Conservation (phyloP, 2,113 vertebrate species). For the Heptranchias perlo region DNA sequence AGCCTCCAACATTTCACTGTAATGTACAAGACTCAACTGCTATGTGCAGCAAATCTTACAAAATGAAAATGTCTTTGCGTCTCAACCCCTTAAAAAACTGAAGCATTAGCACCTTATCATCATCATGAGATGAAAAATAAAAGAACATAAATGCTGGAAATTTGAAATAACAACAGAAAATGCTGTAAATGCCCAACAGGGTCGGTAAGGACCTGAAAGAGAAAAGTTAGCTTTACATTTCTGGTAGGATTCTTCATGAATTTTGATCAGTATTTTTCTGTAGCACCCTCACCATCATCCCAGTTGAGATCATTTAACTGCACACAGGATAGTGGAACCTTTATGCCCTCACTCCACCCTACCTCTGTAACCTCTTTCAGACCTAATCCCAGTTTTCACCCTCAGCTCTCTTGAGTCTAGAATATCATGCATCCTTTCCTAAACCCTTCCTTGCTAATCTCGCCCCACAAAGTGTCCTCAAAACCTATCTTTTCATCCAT, state of each 20-base stretch:
- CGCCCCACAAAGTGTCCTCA: not conserved
- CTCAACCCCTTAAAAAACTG: not conserved
- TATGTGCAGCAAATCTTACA: not conserved
- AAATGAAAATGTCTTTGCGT: not conserved
- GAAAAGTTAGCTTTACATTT: not conserved
- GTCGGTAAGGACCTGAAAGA: not conserved
- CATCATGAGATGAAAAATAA: not conserved
- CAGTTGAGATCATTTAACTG: not conserved
- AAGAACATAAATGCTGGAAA: not conserved
- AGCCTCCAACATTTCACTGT: not conserved
- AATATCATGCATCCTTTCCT: not conserved
- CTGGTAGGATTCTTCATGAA: not conserved
- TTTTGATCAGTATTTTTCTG: not conserved
- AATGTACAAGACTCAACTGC: not conserved
- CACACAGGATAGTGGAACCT: too few relatives aligned
- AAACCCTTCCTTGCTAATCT: not conserved
- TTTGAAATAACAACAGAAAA: not conserved
- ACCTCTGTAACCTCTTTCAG: not conserved
- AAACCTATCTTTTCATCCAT: not conserved
- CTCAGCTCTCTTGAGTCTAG: too few relatives aligned
- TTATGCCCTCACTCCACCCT: not conserved
- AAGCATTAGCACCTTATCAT: not conserved
- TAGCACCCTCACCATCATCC: not conserved
- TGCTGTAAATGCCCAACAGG: not conserved
- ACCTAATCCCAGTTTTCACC: not conserved